Percentiles rank a stretch among this genome's conserved stretches.
Conservation (phyloP, 2,113 vertebrate genomes). For the Eretmochelys imbricata region DNA sequence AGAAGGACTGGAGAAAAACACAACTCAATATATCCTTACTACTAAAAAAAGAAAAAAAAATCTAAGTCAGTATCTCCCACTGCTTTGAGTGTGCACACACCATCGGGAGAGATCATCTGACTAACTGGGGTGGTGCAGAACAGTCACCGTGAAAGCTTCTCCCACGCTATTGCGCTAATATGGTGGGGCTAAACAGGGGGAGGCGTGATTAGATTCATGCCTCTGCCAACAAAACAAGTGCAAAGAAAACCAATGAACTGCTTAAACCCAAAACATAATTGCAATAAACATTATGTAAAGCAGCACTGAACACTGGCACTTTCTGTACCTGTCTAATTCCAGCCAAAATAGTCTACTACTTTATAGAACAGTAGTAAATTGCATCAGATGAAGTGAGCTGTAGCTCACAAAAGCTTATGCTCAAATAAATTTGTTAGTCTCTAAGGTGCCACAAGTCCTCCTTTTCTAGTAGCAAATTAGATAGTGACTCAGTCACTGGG, state of each 20-base stretch:
- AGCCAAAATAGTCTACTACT: not conserved
- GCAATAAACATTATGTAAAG: fast-evolving
- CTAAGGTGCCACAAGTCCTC: too few relatives aligned
- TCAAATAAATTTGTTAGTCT: too few relatives aligned
- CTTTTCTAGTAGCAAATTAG: not conserved
- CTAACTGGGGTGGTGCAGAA: not conserved
- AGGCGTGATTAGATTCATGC: too few relatives aligned
- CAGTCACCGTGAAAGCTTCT: not conserved
- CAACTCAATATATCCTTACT: not conserved
- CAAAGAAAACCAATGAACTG: not conserved
- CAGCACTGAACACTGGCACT: not conserved
- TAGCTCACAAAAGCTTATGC: too few relatives aligned
- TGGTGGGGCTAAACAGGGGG: not conserved
- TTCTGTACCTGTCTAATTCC: not conserved
- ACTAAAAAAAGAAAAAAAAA: not conserved
- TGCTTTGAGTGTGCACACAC: not conserved
- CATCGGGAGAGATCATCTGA: too few relatives aligned
- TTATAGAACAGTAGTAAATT: not conserved
- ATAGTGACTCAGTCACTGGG: not conserved
- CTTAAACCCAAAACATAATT: not conserved
- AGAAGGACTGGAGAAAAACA: not conserved
- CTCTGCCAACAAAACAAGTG: too few relatives aligned
- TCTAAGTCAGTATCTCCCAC: not conserved
- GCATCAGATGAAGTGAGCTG: too few relatives aligned
- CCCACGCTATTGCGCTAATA: not conserved